A percentile compares a stretch with the other conserved stretches of the same genome.
These are phyloP conservation scores for Parasteatoda tepidariorum DNA, from an alignment of 1,140 invertebrate genomes.

Conservation along the genomic window DNA sequence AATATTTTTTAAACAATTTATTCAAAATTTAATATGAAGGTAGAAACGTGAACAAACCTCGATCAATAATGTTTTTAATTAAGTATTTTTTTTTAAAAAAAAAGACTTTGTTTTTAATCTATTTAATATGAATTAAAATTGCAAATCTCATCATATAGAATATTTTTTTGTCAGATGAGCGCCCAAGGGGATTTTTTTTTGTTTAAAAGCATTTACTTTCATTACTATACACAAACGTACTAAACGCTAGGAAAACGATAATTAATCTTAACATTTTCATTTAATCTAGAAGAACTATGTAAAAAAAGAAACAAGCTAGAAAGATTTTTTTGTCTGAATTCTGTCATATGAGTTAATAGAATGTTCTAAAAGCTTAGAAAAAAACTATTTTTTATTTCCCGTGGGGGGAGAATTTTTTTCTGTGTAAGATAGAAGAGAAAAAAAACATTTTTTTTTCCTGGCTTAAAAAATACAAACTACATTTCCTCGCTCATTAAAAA, in stretches of 20 bases:
- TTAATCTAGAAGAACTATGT: slow-evolving; percentile 17
- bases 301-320: background rate
- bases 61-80: background rate
- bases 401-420: slow-evolving; percentile 23
- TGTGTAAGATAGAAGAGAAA: background rate
- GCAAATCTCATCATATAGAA: background rate
- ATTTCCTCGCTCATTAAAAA: slow-evolving; percentile 49
- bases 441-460: slow-evolving; percentile 9
- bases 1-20: slow-evolving; percentile 38
- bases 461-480: slow-evolving; percentile 31
- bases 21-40: slow-evolving; percentile 23
- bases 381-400: slow-evolving; percentile 15
- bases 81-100: background rate
- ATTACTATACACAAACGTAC: slow-evolving; percentile 25
- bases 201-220: background rate
- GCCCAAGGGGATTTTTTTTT: slow-evolving; percentile 32
- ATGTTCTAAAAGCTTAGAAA: slow-evolving; percentile 17
- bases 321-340: background rate
- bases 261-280: slow-evolving; percentile 59
- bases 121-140: slow-evolving; percentile 52
- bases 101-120: slow-evolving; percentile 47
- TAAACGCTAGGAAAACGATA: slow-evolving; percentile 51
- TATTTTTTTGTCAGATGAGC: background rate
- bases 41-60: slow-evolving; percentile 27
- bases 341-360: slow-evolving; percentile 16